Percentiles rank a stretch among this genome's conserved stretches.
Evolutionary conservation across 2,113 vertebrate genomes (phyloP).

Genomic region (Gallinago undulata): DNA sequence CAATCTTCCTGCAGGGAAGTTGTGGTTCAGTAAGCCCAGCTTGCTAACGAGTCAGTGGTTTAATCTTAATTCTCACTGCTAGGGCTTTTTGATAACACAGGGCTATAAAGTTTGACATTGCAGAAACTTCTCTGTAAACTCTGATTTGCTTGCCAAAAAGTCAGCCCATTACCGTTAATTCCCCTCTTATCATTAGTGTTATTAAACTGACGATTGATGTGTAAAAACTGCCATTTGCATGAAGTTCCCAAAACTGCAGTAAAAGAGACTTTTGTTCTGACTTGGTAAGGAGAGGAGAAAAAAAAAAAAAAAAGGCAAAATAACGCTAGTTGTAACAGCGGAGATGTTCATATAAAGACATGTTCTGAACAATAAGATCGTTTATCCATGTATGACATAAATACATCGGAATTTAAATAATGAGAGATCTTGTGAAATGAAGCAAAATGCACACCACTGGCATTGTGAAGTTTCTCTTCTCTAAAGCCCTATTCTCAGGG

Average conservation of each 20-base stretch:
- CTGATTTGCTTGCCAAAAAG: constrained; percentile 59
- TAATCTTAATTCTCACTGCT: constrained; percentile 46
- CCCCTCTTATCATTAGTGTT: constrained; percentile 53
- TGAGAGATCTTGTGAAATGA: constrained; percentile 71
- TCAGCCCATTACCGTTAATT: constrained; percentile 55
- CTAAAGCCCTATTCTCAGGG: constrained; percentile 49
- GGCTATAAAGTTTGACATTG: constrained; percentile 22
- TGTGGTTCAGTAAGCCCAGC: not conserved
- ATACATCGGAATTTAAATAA: constrained; percentile 74
- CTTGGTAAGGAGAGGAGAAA: not conserved
- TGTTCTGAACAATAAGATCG: constrained; percentile 74
- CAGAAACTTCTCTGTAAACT: constrained; percentile 43
- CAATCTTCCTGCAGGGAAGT: not conserved
- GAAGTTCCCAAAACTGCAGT: constrained; percentile 64
- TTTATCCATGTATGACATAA: constrained; percentile 78
- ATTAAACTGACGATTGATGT: constrained; percentile 64
- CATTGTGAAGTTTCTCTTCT: constrained; percentile 60
- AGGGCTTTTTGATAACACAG: not conserved
- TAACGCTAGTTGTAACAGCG: constrained; percentile 58
- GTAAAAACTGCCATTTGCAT: constrained; percentile 57
- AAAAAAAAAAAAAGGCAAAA: constrained; percentile 28
- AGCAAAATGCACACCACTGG: constrained; percentile 58
- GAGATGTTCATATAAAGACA: constrained; percentile 71
- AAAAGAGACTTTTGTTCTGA: constrained; percentile 78
- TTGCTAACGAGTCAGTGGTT: not conserved